Evolutionary conservation across 1,140 invertebrate genomes (phyloP), one percentile per base, ranked within the genome.

Genomic region (Rhagoletis pomonella): DNA sequence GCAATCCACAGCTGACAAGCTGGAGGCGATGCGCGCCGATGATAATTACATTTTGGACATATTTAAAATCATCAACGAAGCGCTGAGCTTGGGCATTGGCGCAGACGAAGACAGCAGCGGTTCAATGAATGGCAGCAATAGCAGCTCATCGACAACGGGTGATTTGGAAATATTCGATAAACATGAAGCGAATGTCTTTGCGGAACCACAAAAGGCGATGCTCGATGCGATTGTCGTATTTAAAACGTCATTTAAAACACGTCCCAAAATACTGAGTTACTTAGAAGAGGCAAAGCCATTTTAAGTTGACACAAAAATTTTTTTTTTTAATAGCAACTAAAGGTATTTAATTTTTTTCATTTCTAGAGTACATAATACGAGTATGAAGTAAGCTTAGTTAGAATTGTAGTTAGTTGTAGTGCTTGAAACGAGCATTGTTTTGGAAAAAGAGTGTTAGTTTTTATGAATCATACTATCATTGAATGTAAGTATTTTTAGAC

Each of bases 151-250:
- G 55, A 7, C 9, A 19, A 7, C 44, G 4, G 81, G 9, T 44
- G 89, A 90, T 88, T 65, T 88, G 17, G 91, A 93, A 17, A 77
- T 93, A 10, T 93, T 93, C 50, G 91, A 93, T 19, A 90, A 90
- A 55, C 90, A 90, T 67, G 91, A 91, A 19, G 87, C 88, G 14
- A 93, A 93, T 88, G 87, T 89, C 4, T 93, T 89, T 69, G 90
- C 89, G 14, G 92, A 93, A 55, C 89, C 90, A 0, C 12, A 89
- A 64, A 88, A 88, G 47, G 89, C 89, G 0, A 62, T 90, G 5
- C 60, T 81, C 9, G 85, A 88, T 14, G 59, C 89, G 3, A 19
- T 67, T 62, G 88, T 87, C 14, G 69, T 89, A 64, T 89, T 88
- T 60, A 73, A 87, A 62, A 60, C 12, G 7, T 62, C 86, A 0